Base-by-base conservation (phyloP, 2,113 vertebrate species). In the Gallinago jamesoni region DNA sequence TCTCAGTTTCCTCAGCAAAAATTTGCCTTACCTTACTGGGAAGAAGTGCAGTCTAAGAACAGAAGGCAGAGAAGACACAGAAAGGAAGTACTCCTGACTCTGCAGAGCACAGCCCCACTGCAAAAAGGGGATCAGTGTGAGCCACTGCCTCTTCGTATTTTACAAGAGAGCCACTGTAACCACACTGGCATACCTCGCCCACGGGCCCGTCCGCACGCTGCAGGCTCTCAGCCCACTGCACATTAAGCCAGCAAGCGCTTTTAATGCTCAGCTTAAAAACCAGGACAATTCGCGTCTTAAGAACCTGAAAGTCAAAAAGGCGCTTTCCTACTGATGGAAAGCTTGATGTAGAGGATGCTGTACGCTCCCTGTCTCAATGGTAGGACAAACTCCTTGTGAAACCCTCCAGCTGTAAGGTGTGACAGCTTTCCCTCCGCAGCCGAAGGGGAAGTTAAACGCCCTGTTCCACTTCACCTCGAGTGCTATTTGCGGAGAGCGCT, bases 101-200 rank as follows among this genome's bases (percentile, higher is more conserved):
- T 43, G 68, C 70, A 84, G 63, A 80, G 68, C 56, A 39, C 25
- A 63, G 79, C 5, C 80, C 47, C 5, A 1, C 76, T 7, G 11
- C 43, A 48, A 33, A 85, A 90, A 37, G 9, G 20, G 64, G 60
- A 88, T 5, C 52, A 24, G 52, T 7, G 47, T 12, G 72, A 88
- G 79, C 72, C 28, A 79, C 90, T 92, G 79, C 76, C 73, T 84
- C 60, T 57, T 60, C 0, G 1, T 9, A 41, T 8, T 87, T 72
- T 9, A 82, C 88, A 53, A 76, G 76, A 70, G 75, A 67, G 19
- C 70, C 67, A 25, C 72, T 72, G 93, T 63, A 52, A 80, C 43
- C 80, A 62, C 75, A 52, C n/a, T 84, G 76, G 82, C 83, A 94
- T 68, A 72, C 60, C 10, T 95, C 92, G 90, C 93, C 92, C 96